phyloP scores from a whole-genome alignment of 2,113 vertebrate genomes.

The Silurus glanis region DNA sequence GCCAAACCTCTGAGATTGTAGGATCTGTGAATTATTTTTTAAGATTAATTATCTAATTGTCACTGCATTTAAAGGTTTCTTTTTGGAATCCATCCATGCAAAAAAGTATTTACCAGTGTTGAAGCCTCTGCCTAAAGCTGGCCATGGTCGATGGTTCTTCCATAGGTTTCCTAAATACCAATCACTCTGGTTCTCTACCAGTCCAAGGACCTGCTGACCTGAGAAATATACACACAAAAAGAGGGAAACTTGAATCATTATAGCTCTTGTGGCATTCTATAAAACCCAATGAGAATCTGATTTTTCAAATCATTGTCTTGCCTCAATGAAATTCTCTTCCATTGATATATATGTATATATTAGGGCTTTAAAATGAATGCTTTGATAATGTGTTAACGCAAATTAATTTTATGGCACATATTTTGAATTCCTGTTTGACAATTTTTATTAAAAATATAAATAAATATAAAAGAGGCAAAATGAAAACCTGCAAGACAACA shows the following conservation, averaged over 20 bases:
- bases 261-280: neutral
- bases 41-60: neutral
- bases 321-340: neutral
- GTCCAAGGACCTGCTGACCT: conserved; percentile 96
- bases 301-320: neutral
- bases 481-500: no score
- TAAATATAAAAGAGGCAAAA: no score
- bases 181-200: conserved; percentile 98
- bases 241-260: neutral
- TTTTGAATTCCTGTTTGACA: no score
- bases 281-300: neutral
- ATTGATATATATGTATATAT: no score
- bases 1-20: neutral
- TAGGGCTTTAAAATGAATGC: no score
- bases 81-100: neutral
- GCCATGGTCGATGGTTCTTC: conserved; percentile 99
- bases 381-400: no score
- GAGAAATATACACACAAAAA: conserved; percentile 41
- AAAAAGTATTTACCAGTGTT: conserved; percentile 82
- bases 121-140: conserved; percentile 91
- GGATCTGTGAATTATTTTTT: neutral
- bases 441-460: no score
- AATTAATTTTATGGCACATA: no score
- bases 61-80: neutral
- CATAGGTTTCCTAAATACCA: conserved; percentile 99